Base-by-base conservation (phyloP, 1,140 invertebrate species). In the Arion vulgaris region DNA sequence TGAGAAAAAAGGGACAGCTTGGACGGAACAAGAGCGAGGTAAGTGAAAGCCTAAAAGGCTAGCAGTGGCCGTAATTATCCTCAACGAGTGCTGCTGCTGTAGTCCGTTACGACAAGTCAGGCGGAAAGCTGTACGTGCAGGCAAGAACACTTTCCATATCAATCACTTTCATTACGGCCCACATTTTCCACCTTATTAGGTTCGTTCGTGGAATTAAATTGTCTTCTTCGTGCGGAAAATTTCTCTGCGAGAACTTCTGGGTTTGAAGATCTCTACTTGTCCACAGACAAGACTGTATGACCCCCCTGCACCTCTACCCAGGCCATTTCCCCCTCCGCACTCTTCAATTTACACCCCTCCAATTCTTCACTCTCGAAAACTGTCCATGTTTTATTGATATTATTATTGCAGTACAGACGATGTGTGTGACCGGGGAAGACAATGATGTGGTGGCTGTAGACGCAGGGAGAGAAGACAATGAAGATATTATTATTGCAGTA, bases 131-230 rank as follows among this genome's bases (percentile, higher is more conserved):
- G 32, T 62, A 78, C 53, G 53, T 78, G 62, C 76, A 78, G 34
- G 34, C 36, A 15, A 19, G 62, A 39, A 57, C 76, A 19, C 76
- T 36, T 66, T 68, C 57, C 62, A 66, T 68, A 66, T 66, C 76
- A 78, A 78, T 62, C 62, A 66, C 76, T 66, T 62, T 68, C 62
- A 78, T 78, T 68, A 78, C 76, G 34, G 57, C 32, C 26, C 0
- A 23, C 34, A 38, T 75, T 51, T 75, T 75, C 73, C 73, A 51
- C 73, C 73, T 75, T 75, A 75, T 75, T 75, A 75, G 73, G 39
- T 36, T 39, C 73, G 41, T 45, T 28, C 73, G 39, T 32, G 41
- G 45, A 75, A 75, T 75, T 75, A 78, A 78, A 78, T 68, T 68
- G 62, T 68, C 76, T 34, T 66, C 62, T 34, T 36, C 36, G 71